Base-by-base conservation (phyloP, 2,113 vertebrate species). In the Pseudorhombus dupliciocellatus region DNA sequence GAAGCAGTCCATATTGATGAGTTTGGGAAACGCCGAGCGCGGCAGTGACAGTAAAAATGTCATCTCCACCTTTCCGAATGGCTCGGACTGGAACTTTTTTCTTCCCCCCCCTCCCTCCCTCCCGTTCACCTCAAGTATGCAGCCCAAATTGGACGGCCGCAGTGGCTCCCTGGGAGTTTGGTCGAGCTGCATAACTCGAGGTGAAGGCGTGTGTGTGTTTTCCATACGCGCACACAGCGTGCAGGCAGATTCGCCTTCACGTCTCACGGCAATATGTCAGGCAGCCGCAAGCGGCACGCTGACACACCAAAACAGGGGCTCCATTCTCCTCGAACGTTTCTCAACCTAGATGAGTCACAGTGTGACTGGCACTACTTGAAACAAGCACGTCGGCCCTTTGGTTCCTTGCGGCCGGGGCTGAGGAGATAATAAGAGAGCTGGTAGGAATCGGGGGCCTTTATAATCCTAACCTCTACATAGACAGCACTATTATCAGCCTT, bases 351-450 rank as follows among this genome's bases (percentile, higher is more conserved):
- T 91, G 86, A 89, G 81, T 92, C 91, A 90, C 84, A 54, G 87
- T 58, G 81, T 66, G 73, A 77, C 86, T 88, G 87, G 85, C 86
- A 84, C 73, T 15, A 85, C 79, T 88, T 87, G 87, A 92, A 90
- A 92, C 84, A 52, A 86, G 84, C 68, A 40, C 7, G 74, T 86
- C 73, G 83, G 82, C 82, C 81, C 57, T 77, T 83, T 54, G 81
- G 79, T 84, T 86, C 80, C 79, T 78, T 90, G 90, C 1, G 90
- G 90, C 89, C 51, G 67, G 65, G 81, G 73, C 77, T 89, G 89
- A 88, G 88, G 78, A 86, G 84, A 92, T 91, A 92, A 93, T 93
- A 91, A 92, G 87, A 93, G 90, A 90, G 87, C 80, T 77, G 72
- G 64, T 51, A 60, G 79, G 87, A 79, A 90, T 86, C 80, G 75